Evolutionary conservation across 2,113 vertebrate genomes (phyloP).

Genomic region (Rhynchopsitta pachyrhyncha): DNA sequence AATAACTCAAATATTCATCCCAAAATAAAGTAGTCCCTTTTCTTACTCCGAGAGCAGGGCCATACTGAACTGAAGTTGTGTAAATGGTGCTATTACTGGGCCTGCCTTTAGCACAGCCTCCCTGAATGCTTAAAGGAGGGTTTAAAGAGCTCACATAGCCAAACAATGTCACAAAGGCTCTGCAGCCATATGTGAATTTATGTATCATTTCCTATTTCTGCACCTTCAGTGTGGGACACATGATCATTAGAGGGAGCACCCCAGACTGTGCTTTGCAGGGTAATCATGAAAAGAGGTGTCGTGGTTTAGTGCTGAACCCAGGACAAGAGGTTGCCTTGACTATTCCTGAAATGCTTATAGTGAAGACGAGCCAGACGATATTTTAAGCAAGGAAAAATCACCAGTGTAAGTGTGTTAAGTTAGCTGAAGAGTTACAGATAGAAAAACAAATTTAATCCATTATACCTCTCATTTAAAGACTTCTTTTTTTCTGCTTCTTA

Average conservation of each 20-base stretch:
- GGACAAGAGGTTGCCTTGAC: neutral
- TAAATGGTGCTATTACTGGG: neutral
- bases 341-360: neutral
- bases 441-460: neutral
- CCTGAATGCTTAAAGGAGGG: neutral
- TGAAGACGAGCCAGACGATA: neutral
- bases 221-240: neutral
- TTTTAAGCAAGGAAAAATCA: neutral
- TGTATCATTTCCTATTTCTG: neutral
- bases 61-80: neutral
- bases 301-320: neutral
- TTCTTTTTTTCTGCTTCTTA: neutral
- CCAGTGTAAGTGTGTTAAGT: accelerated
- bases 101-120: neutral
- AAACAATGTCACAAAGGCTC: neutral
- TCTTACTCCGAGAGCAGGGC: neutral
- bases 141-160: neutral
- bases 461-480: neutral
- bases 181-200: neutral
- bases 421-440: neutral
- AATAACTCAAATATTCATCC: neutral
- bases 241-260: neutral
- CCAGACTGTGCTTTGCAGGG: neutral
- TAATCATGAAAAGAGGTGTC: neutral
- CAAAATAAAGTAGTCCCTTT: neutral